These are phyloP conservation scores for Syngnathus floridae DNA, from an alignment of 2,113 vertebrate genomes.

Conservation along the genomic window DNA sequence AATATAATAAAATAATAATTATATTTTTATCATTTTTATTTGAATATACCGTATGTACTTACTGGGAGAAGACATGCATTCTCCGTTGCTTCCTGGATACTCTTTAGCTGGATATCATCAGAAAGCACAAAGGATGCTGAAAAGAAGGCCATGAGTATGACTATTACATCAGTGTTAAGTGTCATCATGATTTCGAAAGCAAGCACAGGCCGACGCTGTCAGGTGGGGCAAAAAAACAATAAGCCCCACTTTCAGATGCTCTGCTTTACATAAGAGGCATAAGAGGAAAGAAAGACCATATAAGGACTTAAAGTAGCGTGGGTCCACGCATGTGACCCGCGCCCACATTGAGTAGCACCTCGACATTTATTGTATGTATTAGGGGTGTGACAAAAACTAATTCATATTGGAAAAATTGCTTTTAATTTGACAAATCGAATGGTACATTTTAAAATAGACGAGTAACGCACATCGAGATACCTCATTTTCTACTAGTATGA, in stretches of 20 bases:
- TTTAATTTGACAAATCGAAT: too few species aligned
- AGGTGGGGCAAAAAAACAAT: slow-evolving; percentile 21
- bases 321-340: too few species aligned
- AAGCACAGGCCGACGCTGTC: neutral
- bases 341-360: too few species aligned
- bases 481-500: too few species aligned
- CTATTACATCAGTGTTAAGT: neutral
- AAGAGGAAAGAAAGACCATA: slow-evolving; percentile 10
- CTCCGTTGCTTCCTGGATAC: rapidly evolving
- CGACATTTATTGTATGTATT: too few species aligned
- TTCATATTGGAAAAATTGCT: too few species aligned
- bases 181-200: slow-evolving; percentile 39
- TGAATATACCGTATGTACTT: neutral
- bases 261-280: slow-evolving; percentile 27
- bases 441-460: too few species aligned
- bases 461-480: too few species aligned
- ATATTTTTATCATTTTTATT: too few species aligned
- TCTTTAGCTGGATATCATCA: rapidly evolving
- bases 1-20: neutral
- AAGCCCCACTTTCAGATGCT: neutral
- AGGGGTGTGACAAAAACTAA: too few species aligned
- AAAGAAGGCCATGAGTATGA: neutral
- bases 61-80: neutral
- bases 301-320: neutral
- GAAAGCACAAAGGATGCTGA: neutral